Evolutionary conservation across 1,140 invertebrate species (phyloP).

Genomic region (Antheraea pernyi): DNA sequence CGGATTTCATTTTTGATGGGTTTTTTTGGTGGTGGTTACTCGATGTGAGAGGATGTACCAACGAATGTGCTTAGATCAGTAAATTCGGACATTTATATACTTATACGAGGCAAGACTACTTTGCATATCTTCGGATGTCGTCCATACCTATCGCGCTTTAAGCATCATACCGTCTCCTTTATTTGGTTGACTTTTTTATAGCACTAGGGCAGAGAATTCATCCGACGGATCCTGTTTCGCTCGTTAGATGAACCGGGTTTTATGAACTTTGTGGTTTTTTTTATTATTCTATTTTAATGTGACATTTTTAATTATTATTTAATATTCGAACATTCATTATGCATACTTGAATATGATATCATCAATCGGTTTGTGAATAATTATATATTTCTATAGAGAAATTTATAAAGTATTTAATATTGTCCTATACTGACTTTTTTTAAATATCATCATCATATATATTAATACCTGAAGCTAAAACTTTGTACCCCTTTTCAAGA

Average conservation of each 20-base stretch:
- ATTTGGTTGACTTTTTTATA: slow-evolving; percentile 11
- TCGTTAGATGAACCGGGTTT: not conserved
- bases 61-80: slow-evolving; percentile 1
- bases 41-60: slow-evolving; percentile 1
- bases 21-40: slow-evolving; percentile 3
- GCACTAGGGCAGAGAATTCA: slow-evolving; percentile 16
- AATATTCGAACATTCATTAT: not conserved
- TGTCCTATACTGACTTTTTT: no score
- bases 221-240: slow-evolving; percentile 11
- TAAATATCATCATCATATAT: no score
- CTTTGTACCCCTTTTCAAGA: no score
- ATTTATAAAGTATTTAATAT: no score
- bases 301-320: not conserved
- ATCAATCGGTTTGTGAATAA: not conserved
- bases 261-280: not conserved
- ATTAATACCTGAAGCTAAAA: no score
- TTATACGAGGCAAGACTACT: not conserved
- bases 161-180: slow-evolving; percentile 8
- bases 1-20: slow-evolving; percentile 13
- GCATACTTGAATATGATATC: not conserved
- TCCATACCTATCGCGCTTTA: not conserved
- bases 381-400: not conserved
- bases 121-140: slow-evolving; percentile 4
- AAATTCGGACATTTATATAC: slow-evolving; percentile 8
- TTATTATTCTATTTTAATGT: not conserved